Evolutionary conservation across 2,113 vertebrate genomes (phyloP).

Genomic region (Penelope pileata): DNA sequence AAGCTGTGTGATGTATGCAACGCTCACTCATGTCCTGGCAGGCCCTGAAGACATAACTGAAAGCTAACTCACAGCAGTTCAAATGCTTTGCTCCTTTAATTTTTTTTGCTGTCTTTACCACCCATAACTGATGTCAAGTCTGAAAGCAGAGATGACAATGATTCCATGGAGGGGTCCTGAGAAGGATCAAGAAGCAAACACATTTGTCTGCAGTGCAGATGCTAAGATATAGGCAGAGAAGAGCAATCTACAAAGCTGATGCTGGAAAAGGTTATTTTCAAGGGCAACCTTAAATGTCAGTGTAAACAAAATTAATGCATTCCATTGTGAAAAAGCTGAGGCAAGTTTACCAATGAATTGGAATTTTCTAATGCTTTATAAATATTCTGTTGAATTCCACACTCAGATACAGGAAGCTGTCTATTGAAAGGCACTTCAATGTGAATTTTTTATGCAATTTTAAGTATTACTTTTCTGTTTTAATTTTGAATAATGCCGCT

Average conservation of each 20-base stretch:
- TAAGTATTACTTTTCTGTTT: background rate
- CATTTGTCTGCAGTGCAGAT: background rate
- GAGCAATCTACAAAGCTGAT: background rate
- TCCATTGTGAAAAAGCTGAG: background rate
- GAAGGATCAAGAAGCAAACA: background rate
- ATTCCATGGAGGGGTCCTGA: background rate
- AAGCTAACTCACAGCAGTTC: background rate
- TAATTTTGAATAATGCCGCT: background rate
- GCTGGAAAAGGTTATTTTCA: slow-evolving; percentile 9
- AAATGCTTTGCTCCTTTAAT: background rate
- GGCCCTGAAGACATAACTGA: too few relatives aligned
- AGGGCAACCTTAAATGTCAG: background rate
- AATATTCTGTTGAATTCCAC: background rate
- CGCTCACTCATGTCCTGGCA: background rate
- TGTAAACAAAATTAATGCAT: background rate
- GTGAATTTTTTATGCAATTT: background rate
- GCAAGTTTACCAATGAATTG: background rate
- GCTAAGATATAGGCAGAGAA: background rate
- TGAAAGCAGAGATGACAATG: background rate
- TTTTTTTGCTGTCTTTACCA: background rate
- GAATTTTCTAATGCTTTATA: background rate
- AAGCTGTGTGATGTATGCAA: background rate
- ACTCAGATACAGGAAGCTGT: background rate
- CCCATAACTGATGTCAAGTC: background rate
- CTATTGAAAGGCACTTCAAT: background rate